Evolutionary conservation across 1,140 invertebrate species (phyloP), one percentile per base, ranked within the genome.

Genomic region (Drosophila sproati): DNA sequence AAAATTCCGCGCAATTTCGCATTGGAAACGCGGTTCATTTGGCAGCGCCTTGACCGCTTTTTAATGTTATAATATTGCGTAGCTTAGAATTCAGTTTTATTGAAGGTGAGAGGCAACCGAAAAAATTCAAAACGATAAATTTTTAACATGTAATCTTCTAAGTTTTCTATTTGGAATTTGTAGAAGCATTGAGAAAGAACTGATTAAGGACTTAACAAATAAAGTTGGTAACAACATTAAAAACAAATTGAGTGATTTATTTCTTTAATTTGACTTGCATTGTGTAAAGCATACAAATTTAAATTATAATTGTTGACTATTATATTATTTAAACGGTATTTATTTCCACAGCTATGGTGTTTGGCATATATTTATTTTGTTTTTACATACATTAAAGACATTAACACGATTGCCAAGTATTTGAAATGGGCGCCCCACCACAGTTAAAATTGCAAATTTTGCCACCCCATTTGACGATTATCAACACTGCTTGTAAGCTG

Each of bases 131-230:
- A 83, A 62, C 55, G 68, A 80, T 61, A 88, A 82, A 88, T 62
- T 89, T 88, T 81, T 76, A 81, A 80, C 63, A 71, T 81, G 74
- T 90, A 88, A 71, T 89, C 83, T 73, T 73, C 71, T 81, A 89
- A 83, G 80, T 85, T 89, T 90, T 88, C 74, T 72, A 69, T 89
- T 90, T 86, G 80, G 77, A 88, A 89, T 78, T 87, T 87, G 78
- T 87, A 87, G 85, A 87, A 83, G 72, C 85, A 90, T 88, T 89
- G 86, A 68, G 63, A 88, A 88, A 88, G 85, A 88, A 88, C 85
- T 88, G 85, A 88, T 88, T 88, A 88, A 81, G 86, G 88, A 88
- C 83, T 82, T 87, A 88, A 88, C 77, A 90, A 88, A 88, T 89
- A 88, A 88, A 89, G 85, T 88, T 88, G 85, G 85, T 89, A 89